Evolutionary conservation across 92 coral and sea anemone species (phyloP), one percentile per base, ranked within the genome.

Genomic region (Epizoanthus stellaris): DNA sequence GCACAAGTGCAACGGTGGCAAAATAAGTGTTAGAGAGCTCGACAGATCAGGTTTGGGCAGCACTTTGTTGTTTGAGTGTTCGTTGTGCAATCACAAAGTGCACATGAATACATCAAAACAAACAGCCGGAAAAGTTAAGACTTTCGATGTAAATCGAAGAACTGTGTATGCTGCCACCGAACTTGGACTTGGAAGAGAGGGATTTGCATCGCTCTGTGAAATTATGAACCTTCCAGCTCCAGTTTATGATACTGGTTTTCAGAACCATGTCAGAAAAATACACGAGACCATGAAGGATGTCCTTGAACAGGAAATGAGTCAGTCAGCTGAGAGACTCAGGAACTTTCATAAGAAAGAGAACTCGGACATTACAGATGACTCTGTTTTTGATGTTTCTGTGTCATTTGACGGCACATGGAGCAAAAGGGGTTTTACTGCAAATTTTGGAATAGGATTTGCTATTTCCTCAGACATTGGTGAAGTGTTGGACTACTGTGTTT

Each of bases 371-470:
- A 20, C 67, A 59, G 65, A 19, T 4, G 68, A 59, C 20, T 58
- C 81, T 15, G 6, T 76, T 1, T 16, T 79, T 70, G 81, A 86
- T 80, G 39, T 86, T 69, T 23, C 89, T 30, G 89, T 86, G 25
- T 23, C 25, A 23, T 76, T 85, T 66, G 88, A 85, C 52, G 88
- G 88, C 4, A 67, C 84, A 58, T 86, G 89, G 85, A 86, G 85
- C 57, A 77, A 86, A 49, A 86, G 85, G 67, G 82, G 80, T 4
- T 86, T 86, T 70, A 70, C 89, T 77, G 89, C 73, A 21, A 86
- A 86, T 59, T 76, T 67, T 80, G 89, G 89, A 47, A 76, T 79
- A 17, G 85, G 80, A 9, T 40, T 86, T 58, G 85, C 58, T 7
- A 70, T 79, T 11, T 86, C 85, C 30, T 75, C 73, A 23, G 89